Base-by-base conservation (phyloP, 2,888 invertebrate species). In the Leistus spinibarbis region DNA sequence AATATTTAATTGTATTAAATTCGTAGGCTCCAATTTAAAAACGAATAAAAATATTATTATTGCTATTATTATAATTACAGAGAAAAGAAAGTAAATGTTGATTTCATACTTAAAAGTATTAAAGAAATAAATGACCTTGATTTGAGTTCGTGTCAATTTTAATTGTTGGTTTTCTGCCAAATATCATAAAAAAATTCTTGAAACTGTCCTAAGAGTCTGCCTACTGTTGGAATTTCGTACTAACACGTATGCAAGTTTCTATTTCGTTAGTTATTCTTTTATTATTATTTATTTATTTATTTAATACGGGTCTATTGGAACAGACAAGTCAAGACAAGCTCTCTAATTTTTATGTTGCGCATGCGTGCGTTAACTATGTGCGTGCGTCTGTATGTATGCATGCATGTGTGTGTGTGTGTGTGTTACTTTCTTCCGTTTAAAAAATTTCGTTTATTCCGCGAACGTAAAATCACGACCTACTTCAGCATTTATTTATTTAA, bases 401-500 rank as follows among this genome's bases (percentile, higher is more conserved):
- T 57, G n/a, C n/a, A n/a, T n/a, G n/a, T n/a, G n/a, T n/a, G n/a
- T 20, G 40, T 17, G 54, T 64, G 63, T 22, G 54, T 60, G 64
- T 66, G 54, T 56, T 62, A 74, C 74, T 74, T 74, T 74, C 74
- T 74, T 74, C 63, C 60, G 54, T 74, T 74, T 67, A 67, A 64
- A 68, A 74, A 68, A 74, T 74, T 60, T 68, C 60, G 40, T 62
- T 62, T 68, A 74, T 75, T 69, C 75, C 69, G 64, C 75, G 54
- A 69, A 69, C 69, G 56, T 75, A 54, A 7, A 40, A 69, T 68
- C 54, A 69, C 69, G 75, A 75, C 75, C 75, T 75, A 75, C 69
- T 63, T 69, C 60, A 23, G 60, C 67, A 75, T 24, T 75, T 68
- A 66, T 73, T 73, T 69, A 67, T 40, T 40, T 40, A 56, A 63